Conservation (phyloP, 1,140 invertebrate genomes). For the Drosophila melanica region DNA sequence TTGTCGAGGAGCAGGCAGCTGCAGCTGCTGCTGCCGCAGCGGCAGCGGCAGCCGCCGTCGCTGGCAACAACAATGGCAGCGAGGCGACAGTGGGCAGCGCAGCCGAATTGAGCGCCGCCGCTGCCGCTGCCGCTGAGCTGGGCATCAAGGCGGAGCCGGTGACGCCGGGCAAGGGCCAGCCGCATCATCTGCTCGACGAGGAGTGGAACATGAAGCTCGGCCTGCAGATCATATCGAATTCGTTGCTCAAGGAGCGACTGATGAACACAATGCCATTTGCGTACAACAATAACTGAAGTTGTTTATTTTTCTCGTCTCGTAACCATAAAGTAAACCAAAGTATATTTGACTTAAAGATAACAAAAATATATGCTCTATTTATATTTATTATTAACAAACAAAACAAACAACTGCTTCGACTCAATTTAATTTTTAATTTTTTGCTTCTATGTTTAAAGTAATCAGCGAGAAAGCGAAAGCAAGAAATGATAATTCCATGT, state of each 20-base stretch:
- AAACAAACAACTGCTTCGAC: not conserved
- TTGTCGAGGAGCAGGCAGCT: slow-evolving; percentile 71
- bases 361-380: slow-evolving; percentile 16
- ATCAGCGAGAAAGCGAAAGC: not conserved
- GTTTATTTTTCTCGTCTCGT: slow-evolving; percentile 19
- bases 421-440: slow-evolving; percentile 31
- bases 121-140: slow-evolving; percentile 43
- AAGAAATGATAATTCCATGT: slow-evolving; percentile 13
- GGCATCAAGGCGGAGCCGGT: slow-evolving; percentile 69
- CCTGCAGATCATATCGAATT: slow-evolving; percentile 83
- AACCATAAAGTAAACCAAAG: slow-evolving; percentile 54
- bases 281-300: slow-evolving; percentile 77
- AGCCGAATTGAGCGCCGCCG: slow-evolving; percentile 22
- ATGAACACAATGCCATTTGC: slow-evolving; percentile 83
- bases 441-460: slow-evolving; percentile 10
- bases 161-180: slow-evolving; percentile 66
- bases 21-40: slow-evolving; percentile 63
- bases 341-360: slow-evolving; percentile 43
- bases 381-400: slow-evolving; percentile 25
- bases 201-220: slow-evolving; percentile 84
- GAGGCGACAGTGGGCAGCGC: not conserved
- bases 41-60: slow-evolving; percentile 40
- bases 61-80: slow-evolving; percentile 39
- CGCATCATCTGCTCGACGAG: slow-evolving; percentile 71
- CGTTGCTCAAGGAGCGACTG: slow-evolving; percentile 81